Conservation (phyloP, 1,140 invertebrate species). For the Bursaphelenchus mucronatus region DNA sequence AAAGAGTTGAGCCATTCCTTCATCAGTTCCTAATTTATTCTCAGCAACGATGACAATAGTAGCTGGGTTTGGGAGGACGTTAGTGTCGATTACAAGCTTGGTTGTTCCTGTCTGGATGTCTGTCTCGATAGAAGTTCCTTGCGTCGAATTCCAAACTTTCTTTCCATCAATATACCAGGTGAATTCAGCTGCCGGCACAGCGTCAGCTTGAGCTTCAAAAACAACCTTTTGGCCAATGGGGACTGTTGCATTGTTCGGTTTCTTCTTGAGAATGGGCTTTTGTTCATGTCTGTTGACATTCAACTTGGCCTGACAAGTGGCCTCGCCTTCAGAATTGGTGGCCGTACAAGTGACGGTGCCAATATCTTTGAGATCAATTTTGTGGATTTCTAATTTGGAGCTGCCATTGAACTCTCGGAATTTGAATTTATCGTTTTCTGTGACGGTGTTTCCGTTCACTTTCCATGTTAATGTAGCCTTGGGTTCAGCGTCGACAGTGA, state of each 20-base stretch:
- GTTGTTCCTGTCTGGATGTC: conserved; percentile 32
- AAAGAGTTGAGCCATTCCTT: conserved; percentile 35
- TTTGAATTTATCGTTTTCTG: conserved; percentile 39
- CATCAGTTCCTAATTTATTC: conserved; percentile 49
- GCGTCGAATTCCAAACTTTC: conserved; percentile 37
- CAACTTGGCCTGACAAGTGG: conserved; percentile 37
- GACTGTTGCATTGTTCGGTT: conserved; percentile 38
- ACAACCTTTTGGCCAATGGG: conserved; percentile 48
- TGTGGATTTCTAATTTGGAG: conserved; percentile 51
- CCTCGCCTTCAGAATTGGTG: conserved; percentile 51
- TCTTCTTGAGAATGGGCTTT: conserved; percentile 43
- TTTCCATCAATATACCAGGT: conserved; percentile 42
- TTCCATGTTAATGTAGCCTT: conserved; percentile 50
- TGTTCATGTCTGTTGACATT: conserved; percentile 42
- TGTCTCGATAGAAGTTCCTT: conserved; percentile 46
- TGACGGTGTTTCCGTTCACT: conserved; percentile 51
- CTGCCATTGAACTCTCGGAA: conserved; percentile 58
- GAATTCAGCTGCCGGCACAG: conserved; percentile 44
- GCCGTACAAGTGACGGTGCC: conserved; percentile 45
- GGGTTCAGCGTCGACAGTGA: conserved; percentile 56
- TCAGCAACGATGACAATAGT: conserved; percentile 49
- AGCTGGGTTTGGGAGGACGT: conserved; percentile 32
- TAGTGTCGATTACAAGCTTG: conserved; percentile 49
- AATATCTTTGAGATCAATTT: conserved; percentile 43
- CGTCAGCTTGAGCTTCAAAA: conserved; percentile 53